Evolutionary conservation across 2,888 invertebrate species (phyloP).

Genomic region (Cheilosia vernalis): DNA sequence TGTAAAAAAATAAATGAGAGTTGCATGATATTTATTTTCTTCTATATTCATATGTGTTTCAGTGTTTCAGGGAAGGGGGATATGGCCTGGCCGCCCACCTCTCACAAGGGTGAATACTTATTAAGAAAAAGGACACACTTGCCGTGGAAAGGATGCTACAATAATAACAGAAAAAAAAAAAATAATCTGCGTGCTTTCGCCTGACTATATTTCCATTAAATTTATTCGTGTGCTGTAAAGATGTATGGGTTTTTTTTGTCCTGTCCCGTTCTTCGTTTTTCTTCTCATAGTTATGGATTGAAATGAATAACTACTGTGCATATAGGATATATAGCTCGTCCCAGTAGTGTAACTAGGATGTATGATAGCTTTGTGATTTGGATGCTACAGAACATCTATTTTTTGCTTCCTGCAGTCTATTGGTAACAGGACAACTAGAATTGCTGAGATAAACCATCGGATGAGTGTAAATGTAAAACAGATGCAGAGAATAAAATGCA

Average conservation of each 20-base stretch:
- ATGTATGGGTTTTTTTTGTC: slow-evolving; percentile 36
- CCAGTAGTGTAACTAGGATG: slow-evolving; percentile 11
- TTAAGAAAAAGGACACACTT: slow-evolving; percentile 74
- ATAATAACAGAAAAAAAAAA: slow-evolving; percentile 59
- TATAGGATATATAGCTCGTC: not conserved
- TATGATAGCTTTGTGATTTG: slow-evolving; percentile 43
- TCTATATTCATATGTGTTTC: slow-evolving; percentile 54
- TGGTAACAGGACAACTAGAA: slow-evolving; percentile 31
- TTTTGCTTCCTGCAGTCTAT: slow-evolving; percentile 22
- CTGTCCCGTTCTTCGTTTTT: slow-evolving; percentile 15
- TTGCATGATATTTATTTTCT: slow-evolving; percentile 46
- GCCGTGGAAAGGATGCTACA: slow-evolving; percentile 64
- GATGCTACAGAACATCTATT: slow-evolving; percentile 17
- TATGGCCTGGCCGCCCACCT: slow-evolving; percentile 1
- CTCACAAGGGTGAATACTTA: slow-evolving; percentile 68
- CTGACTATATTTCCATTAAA: slow-evolving; percentile 71
- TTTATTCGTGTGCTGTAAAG: slow-evolving; percentile 65
- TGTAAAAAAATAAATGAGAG: slow-evolving; percentile 43
- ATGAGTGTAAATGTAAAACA: not conserved
- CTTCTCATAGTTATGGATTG: slow-evolving; percentile 51
- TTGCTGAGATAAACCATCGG: slow-evolving; percentile 8
- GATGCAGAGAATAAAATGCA: not conserved
- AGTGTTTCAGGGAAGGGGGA: not conserved
- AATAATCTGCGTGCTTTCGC: slow-evolving; percentile 51
- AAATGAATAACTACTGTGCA: slow-evolving; percentile 60